Base-by-base conservation (phyloP, 2,888 invertebrate genomes). In the Drosophila rubida region DNA sequence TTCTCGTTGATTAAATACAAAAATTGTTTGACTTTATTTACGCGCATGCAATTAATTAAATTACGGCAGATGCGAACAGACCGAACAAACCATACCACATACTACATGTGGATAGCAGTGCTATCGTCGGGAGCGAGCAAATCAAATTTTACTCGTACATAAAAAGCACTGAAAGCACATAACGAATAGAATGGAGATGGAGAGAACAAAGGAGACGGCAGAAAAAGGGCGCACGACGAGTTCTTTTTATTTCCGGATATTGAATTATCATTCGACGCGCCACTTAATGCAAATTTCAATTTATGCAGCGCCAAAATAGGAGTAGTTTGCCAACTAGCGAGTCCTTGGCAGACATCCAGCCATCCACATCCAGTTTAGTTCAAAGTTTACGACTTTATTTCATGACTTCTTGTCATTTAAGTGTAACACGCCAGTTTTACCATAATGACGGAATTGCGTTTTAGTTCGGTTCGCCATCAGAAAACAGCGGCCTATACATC, bases 371-470 rank as follows among this genome's bases (percentile, higher is more conserved):
- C 11, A 37, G 49, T 69, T 78, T 63, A 63, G 64, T 57, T 50
- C 50, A 50, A 63, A 63, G 80, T 78, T 87, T 87, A 84, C 72
- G 88, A 80, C 75, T 78, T 80, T 80, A 76, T 84, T 83, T 71
- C 84, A 87, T 84, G 84, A 78, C 80, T 75, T 65, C 69, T 78
- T 78, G 83, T 80, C 83, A 85, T 84, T 84, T 81, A 75, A 74
- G 77, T 81, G 79, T 81, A 78, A 76, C 82, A 87, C 87, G 87
- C 75, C 84, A 84, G 62, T 78, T 65, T 75, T 70, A 66, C 48
- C 65, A 87, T 82, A 82, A 82, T 82, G 82, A 78, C 74, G 81
- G 50, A 74, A 82, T 82, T 78, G 82, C 82, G 82, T 81, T 81
- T 86, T 41, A 61, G 67, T 55, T 25, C 6, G 50, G 16, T 39